These are phyloP conservation scores for Hiodon tergisus DNA, from an alignment of 2,113 vertebrate species.

Conservation along the genomic window DNA sequence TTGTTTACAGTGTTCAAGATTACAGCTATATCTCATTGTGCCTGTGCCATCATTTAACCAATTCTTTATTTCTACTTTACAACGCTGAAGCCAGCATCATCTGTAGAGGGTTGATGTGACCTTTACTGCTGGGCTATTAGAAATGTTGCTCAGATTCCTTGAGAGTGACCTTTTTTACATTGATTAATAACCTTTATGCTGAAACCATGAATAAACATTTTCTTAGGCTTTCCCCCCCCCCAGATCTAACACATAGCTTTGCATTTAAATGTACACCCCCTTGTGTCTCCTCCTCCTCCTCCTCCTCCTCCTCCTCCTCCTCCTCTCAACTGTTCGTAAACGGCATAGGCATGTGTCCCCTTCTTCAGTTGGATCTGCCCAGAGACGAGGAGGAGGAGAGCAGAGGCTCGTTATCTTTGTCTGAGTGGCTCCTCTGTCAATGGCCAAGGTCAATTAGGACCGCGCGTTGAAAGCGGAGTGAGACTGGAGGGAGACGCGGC, in stretches of 20 bases:
- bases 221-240: constrained; percentile 40
- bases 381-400: constrained; percentile 35
- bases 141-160: constrained; percentile 45
- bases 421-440: constrained; percentile 48
- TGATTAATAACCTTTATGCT: constrained; percentile 61
- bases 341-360: constrained; percentile 3
- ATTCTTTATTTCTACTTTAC: too few relatives aligned
- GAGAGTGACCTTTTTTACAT: constrained; percentile 56
- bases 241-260: constrained; percentile 36
- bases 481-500: constrained; percentile 43
- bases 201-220: constrained; percentile 62
- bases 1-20: too few relatives aligned
- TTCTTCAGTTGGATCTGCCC: not conserved
- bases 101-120: not conserved
- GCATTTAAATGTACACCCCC: constrained; percentile 44
- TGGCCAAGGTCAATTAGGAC: constrained; percentile 64
- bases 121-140: constrained; percentile 22
- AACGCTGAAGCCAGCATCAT: not conserved
- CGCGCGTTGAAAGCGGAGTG: constrained; percentile 49
- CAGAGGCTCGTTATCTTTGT: constrained; percentile 50
- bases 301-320: constrained; percentile 18
- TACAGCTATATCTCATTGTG: too few relatives aligned
- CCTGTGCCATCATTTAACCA: too few relatives aligned
- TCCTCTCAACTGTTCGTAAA: constrained; percentile 22
- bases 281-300: constrained; percentile 18